phyloP scores from a whole-genome alignment of 2,888 invertebrate genomes.

The Cistogaster globosa region DNA sequence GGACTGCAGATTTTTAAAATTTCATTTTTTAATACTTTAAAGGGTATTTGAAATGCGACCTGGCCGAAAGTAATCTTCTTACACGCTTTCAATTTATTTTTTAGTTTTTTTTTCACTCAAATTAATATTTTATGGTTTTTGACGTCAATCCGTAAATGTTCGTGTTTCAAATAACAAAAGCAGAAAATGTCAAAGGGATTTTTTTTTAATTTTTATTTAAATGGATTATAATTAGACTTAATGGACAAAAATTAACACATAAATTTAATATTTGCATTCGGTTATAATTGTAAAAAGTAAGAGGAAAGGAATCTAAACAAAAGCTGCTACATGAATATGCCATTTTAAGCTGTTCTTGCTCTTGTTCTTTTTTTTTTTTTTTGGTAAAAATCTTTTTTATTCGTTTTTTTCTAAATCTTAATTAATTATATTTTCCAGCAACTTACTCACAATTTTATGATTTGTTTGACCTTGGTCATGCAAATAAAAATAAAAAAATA shows the following conservation, averaged over 20 bases:
- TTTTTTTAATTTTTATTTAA: neutral
- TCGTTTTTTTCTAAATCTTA: too few relatives aligned
- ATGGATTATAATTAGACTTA: constrained; percentile 20
- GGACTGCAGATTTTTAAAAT: too few relatives aligned
- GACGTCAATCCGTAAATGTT: constrained; percentile 35
- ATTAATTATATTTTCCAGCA: too few relatives aligned
- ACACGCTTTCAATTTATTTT: constrained; percentile 26
- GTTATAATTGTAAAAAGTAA: neutral
- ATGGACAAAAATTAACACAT: neutral
- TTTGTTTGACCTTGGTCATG: too few relatives aligned
- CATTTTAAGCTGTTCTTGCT: too few relatives aligned
- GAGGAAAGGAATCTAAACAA: neutral
- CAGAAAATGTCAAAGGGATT: neutral
- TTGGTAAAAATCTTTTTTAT: too few relatives aligned
- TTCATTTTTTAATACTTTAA: too few relatives aligned
- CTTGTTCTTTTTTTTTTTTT: too few relatives aligned
- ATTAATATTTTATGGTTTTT: constrained; percentile 2
- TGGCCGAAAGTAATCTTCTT: neutral
- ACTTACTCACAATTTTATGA: too few relatives aligned
- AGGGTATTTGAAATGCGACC: too few relatives aligned
- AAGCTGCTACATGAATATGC: too few relatives aligned
- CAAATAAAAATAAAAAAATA: too few relatives aligned
- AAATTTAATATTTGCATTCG: neutral
- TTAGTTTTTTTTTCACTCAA: constrained; percentile 16
- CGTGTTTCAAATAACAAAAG: neutral